These are phyloP conservation scores for Gymnothorax reevesii DNA, from an alignment of 2,797 vertebrate species.

Conservation along the genomic window DNA sequence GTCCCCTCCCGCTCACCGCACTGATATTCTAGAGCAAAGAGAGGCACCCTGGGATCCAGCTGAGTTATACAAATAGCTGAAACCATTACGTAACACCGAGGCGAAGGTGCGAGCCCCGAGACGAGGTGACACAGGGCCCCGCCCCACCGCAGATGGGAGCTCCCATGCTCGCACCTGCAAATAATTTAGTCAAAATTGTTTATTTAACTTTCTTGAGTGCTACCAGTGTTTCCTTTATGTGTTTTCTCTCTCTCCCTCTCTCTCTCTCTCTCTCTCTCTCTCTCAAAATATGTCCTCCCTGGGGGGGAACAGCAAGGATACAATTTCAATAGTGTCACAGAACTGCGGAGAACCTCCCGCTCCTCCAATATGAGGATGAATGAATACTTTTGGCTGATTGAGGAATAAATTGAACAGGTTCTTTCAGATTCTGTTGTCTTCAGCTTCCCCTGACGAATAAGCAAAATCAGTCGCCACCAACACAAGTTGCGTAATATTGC, in stretches of 20 bases:
- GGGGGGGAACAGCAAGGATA: slow-evolving; percentile 46
- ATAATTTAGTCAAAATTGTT: slow-evolving; percentile 77
- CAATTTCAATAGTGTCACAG: slow-evolving; percentile 56
- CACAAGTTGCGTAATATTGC: neutral
- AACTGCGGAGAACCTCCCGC: slow-evolving; percentile 64
- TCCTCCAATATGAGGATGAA: neutral
- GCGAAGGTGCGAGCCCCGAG: slow-evolving; percentile 47
- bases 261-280: neutral
- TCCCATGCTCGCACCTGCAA: slow-evolving; percentile 74
- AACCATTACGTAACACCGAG: slow-evolving; percentile 67
- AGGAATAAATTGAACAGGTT: slow-evolving; percentile 56
- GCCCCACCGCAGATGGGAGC: slow-evolving; percentile 65
- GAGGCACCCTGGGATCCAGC: slow-evolving; percentile 27
- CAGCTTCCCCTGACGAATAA: slow-evolving; percentile 5
- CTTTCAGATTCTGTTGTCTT: slow-evolving; percentile 43
- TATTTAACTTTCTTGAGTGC: slow-evolving; percentile 77
- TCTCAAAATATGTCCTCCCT: slow-evolving; percentile 55
- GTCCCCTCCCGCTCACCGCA: slow-evolving; percentile 30
- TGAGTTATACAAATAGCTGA: slow-evolving; percentile 70
- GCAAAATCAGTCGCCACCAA: slow-evolving; percentile 38
- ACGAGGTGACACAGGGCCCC: slow-evolving; percentile 47
- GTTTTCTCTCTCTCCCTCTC: slow-evolving; percentile 37
- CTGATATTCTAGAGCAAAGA: slow-evolving; percentile 16
- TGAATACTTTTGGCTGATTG: slow-evolving; percentile 56
- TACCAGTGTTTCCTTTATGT: slow-evolving; percentile 76